Base-by-base conservation (phyloP, 2,888 invertebrate species). In the Lypha dubia region DNA sequence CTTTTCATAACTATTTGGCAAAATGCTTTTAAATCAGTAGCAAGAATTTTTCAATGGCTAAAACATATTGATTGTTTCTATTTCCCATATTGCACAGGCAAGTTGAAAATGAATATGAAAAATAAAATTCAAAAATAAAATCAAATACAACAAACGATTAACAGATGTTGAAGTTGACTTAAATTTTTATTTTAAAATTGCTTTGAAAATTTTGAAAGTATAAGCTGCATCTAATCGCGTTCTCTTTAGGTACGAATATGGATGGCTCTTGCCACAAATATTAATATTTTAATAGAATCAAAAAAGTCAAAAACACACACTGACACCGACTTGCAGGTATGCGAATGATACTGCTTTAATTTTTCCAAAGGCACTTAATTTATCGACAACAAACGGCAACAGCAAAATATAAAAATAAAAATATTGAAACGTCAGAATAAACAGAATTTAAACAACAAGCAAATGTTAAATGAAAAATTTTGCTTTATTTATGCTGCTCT, bases 221-320 rank as follows among this genome's bases (percentile, higher is more conserved):
- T 58, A 32, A n/a, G 44, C 17, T 7, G 22, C 49, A 58, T 0
- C 9, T 6, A 22, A 7, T 22, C 35, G 11, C 13, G 15, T 62
- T 28, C 15, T 56, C 4, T 28, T 3, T 11, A 11, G 7, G 38
- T 38, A 7, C 17, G 28, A 8, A 13, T 17, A 7, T 46, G 28
- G 8, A 13, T 17, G 63, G 13, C 38, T 44, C 24, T 17, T 44
- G 22, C 56, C 46, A 13, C 63, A 70, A 56, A 51, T 73, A 49
- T 80, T 68, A 56, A 51, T 73, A 49, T 80, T 68, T 80, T 68
- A 74, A 74, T 68, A 67, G 38, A 74, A 73, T 68, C 74, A 74
- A 80, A 74, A 74, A 60, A 80, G 17, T 68, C 32, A 68, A 68
- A 63, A 80, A 83, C 84, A 86, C 85, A 87, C 86, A 86, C 87